These are phyloP conservation scores for Diadegma fenestrale DNA, from an alignment of 2,888 invertebrate genomes.

Conservation along the genomic window DNA sequence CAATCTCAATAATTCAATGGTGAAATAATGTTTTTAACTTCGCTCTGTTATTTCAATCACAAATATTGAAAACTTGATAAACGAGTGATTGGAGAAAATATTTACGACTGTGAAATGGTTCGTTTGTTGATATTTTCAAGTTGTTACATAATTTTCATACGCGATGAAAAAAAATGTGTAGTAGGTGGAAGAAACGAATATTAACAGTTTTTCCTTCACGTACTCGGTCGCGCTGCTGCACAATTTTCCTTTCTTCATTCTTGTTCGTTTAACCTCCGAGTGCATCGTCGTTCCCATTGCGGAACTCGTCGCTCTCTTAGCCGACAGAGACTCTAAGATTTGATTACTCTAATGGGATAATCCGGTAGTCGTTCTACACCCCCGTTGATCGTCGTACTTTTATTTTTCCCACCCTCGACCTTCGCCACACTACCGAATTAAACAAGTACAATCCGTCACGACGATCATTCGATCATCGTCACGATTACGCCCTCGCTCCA, in stretches of 20 bases:
- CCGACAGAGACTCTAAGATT: conserved; percentile 73
- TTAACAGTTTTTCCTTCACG: not conserved
- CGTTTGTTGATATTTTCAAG: too few species aligned
- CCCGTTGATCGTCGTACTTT: conserved; percentile 43
- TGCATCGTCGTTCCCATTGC: conserved; percentile 61
- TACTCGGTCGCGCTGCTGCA: conserved; percentile 28
- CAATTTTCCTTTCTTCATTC: conserved; percentile 73
- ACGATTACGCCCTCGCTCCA: conserved; percentile 5
- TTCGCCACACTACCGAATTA: conserved; percentile 39
- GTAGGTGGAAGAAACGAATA: not conserved
- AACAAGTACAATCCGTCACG: conserved; percentile 40
- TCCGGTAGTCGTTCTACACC: conserved; percentile 71
- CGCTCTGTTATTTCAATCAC: not conserved
- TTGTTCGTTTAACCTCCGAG: conserved; percentile 75
- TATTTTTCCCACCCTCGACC: conserved; percentile 28
- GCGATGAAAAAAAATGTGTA: not conserved
- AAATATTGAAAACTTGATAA: not conserved
- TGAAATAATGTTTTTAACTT: not conserved
- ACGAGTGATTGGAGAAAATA: not conserved
- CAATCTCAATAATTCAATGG: not conserved
- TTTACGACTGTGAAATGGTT: too few species aligned
- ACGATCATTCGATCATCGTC: conserved; percentile 47
- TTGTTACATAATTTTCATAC: too few species aligned
- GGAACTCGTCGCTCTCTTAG: conserved; percentile 71
- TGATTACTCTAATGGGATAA: conserved; percentile 82